phyloP scores from a whole-genome alignment of 2,888 invertebrate species.

The Dioctria rufipes region DNA sequence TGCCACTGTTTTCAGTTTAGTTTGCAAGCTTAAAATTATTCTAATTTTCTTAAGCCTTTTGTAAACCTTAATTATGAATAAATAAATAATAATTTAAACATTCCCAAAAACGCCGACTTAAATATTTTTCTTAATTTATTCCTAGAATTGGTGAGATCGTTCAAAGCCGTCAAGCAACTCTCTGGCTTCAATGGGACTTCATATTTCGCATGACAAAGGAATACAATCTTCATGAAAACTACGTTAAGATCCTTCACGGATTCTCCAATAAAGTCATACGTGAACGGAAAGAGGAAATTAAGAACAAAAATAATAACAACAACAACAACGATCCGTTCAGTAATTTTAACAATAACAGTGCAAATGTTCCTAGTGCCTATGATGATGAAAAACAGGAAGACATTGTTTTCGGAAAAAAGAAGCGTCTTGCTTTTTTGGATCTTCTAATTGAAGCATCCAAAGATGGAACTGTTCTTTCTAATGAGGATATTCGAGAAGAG shows the following conservation, averaged over 20 bases:
- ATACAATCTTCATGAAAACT: slow-evolving; percentile 74
- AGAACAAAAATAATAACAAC: slow-evolving; percentile 64
- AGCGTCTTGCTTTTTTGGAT: slow-evolving; percentile 75
- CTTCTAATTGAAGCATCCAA: slow-evolving; percentile 74
- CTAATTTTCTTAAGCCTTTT: too few relatives aligned
- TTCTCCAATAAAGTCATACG: slow-evolving; percentile 73
- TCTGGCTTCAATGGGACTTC: slow-evolving; percentile 77
- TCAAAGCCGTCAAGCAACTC: slow-evolving; percentile 73
- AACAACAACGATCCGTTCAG: slow-evolving; percentile 61
- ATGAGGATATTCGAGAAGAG: slow-evolving; percentile 75
- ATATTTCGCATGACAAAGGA: slow-evolving; percentile 75
- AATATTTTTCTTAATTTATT: slow-evolving; percentile 39
- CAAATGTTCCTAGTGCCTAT: slow-evolving; percentile 63
- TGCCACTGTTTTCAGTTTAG: too few relatives aligned
- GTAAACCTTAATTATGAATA: too few relatives aligned
- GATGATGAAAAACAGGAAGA: slow-evolving; percentile 62
- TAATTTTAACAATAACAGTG: slow-evolving; percentile 63
- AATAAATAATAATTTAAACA: too few relatives aligned
- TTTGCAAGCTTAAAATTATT: too few relatives aligned
- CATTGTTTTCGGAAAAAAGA: slow-evolving; percentile 70
- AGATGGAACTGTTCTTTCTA: slow-evolving; percentile 70
- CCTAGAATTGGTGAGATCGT: slow-evolving; percentile 73
- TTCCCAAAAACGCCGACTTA: neutral
- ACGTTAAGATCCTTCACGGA: slow-evolving; percentile 71
- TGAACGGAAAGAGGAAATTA: slow-evolving; percentile 71